Conservation (phyloP, 2,113 vertebrate species). For the Odobenus rosmarus region DNA sequence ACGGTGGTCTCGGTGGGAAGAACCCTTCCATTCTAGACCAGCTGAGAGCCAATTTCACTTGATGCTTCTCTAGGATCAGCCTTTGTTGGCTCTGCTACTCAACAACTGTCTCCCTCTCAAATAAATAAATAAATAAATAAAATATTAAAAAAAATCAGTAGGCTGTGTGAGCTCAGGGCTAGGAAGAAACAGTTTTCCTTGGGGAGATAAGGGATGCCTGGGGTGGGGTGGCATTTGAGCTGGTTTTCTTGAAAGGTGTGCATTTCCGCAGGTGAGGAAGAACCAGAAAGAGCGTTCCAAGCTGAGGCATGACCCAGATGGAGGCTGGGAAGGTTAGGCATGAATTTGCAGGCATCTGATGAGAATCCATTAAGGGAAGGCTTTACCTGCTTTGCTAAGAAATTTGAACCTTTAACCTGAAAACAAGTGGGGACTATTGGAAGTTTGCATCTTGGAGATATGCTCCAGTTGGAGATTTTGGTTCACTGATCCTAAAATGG, state of each 20-base stretch:
- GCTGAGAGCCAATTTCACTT: not conserved
- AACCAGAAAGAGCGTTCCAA: not conserved
- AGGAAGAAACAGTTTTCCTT: not conserved
- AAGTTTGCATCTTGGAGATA: not conserved
- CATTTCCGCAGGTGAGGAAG: not conserved
- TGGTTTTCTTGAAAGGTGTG: not conserved
- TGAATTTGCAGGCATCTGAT: not conserved
- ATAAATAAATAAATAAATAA: not conserved
- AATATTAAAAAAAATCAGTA: not conserved
- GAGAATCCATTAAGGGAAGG: not conserved
- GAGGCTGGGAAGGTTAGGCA: not conserved
- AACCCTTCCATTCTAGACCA: not conserved
- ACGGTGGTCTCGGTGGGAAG: not conserved
- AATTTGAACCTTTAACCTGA: not conserved
- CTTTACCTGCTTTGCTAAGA: not conserved
- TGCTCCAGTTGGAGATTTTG: not conserved
- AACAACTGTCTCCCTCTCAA: not conserved
- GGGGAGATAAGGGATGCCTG: not conserved
- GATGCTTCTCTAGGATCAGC: not conserved
- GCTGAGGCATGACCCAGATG: not conserved
- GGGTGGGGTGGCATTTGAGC: not conserved
- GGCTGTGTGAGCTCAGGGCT: not conserved
- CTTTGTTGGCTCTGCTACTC: not conserved
- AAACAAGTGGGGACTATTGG: not conserved
- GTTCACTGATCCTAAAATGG: not conserved